phyloP scores from a whole-genome alignment of 2,113 vertebrate species.

The Rostratula benghalensis region DNA sequence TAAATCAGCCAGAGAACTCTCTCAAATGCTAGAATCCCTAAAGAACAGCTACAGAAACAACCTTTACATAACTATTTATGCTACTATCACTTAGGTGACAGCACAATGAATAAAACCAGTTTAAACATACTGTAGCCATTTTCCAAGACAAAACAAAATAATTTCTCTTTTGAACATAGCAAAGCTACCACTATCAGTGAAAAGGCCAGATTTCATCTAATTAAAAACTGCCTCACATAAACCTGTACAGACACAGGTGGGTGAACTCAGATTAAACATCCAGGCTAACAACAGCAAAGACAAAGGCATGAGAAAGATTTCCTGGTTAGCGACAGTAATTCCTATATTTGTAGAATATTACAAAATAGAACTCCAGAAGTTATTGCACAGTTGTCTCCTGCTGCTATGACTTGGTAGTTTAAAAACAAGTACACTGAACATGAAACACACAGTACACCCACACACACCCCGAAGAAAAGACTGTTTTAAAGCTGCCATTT shows the following conservation, averaged over 20 bases:
- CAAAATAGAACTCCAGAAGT: not conserved
- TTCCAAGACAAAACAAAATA: not conserved
- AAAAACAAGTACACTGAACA: not conserved
- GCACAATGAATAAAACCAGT: not conserved
- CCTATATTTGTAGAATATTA: not conserved
- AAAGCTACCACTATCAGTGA: not conserved
- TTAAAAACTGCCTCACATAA: not conserved
- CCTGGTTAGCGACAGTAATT: not conserved
- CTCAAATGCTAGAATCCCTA: not conserved
- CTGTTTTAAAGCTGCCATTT: not conserved
- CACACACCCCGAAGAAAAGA: no score
- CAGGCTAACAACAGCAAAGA: not conserved
- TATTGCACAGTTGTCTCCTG: not conserved
- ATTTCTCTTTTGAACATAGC: not conserved
- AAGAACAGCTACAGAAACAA: not conserved
- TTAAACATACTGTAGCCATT: not conserved
- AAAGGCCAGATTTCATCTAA: not conserved
- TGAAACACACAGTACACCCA: not conserved
- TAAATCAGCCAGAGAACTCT: not conserved
- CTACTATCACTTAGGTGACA: not conserved
- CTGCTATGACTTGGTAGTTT: not conserved
- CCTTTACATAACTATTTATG: not conserved
- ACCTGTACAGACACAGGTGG: not conserved
- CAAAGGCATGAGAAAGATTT: not conserved
- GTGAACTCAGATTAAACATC: not conserved